Base-by-base conservation (phyloP, 2,888 invertebrate genomes). In the Nemapogon koenigi region DNA sequence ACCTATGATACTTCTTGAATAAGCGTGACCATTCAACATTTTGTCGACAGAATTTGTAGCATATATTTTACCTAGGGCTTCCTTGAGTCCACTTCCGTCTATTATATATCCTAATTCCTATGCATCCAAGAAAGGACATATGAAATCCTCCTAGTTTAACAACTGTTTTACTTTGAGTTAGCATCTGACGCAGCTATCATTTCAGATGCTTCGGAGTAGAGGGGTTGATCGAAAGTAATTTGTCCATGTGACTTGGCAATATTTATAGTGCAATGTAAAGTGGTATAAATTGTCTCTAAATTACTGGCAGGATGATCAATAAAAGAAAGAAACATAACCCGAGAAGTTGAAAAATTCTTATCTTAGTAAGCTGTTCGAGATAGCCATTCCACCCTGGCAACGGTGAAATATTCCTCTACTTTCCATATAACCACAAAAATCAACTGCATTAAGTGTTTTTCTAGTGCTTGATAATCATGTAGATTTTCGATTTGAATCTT, bases 141-240 rank as follows among this genome's bases (percentile, higher is more conserved):
- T 62, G 57, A 49, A 62, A 62, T 42, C 60, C 62, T 46, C 58
- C 59, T 16, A 62, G 47, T 49, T 42, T 49, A 6, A 59, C 49
- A 42, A 57, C 42, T 17, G 40, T 40, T 16, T 46, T 49, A 41
- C 14, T 48, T 31, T 13, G 46, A 42, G 26, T 35, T 18, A 43
- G 39, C 16, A 8, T 50, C 46, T 18, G 43, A 41, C 16, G 37
- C 41, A 11, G 44, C 42, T 31, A 51, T 17, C 19, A 51, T 51
- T 47, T 45, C 43, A 40, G 42, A 37, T 29, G 49, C 44, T 44
- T 51, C 50, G 16, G 42, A 39, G 33, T 46, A 50, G 26, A 50
- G 44, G 4, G 45, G 47, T 39, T 43, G 41, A 38, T 51, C 49
- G 27, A 49, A 50, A 22, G 49, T 44, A 18, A 45, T 41, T 43